Conservation (phyloP, 2,888 invertebrate genomes). For the Bugula neritina region DNA sequence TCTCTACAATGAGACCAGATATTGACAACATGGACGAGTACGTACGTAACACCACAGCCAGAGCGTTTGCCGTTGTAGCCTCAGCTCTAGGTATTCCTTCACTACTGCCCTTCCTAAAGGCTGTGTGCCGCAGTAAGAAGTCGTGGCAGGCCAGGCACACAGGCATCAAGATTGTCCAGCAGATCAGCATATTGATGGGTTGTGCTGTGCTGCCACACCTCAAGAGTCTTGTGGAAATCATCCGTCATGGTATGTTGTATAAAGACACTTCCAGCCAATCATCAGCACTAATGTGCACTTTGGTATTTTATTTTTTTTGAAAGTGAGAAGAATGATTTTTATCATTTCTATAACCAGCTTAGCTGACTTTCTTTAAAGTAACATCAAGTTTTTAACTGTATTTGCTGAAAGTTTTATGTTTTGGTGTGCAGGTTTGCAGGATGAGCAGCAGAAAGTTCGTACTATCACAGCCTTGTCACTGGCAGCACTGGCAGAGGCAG, state of each 20-base stretch:
- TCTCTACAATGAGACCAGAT: slow-evolving; percentile 99
- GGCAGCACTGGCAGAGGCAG: slow-evolving; percentile 96
- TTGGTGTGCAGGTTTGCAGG: slow-evolving; percentile 77
- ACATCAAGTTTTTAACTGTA: too few relatives aligned
- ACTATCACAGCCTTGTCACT: slow-evolving; percentile 97
- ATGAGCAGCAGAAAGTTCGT: slow-evolving; percentile 97
- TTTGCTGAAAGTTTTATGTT: too few relatives aligned
- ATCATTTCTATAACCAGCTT: too few relatives aligned
- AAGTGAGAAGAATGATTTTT: too few relatives aligned
- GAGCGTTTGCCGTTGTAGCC: slow-evolving; percentile 99
- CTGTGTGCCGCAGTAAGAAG: slow-evolving; percentile 97
- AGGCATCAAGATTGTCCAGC: slow-evolving; percentile 99
- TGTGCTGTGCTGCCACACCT: slow-evolving; percentile 98
- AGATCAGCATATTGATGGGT: slow-evolving; percentile 99
- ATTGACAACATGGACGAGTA: slow-evolving; percentile 99
- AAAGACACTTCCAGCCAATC: too few relatives aligned
- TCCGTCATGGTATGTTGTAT: slow-evolving; percentile 83
- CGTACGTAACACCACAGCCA: slow-evolving; percentile 96
- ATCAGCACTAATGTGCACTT: too few relatives aligned
- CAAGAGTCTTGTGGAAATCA: slow-evolving; percentile 95
- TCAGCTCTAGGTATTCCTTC: slow-evolving; percentile 97
- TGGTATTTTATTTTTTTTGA: too few relatives aligned
- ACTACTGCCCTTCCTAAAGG: slow-evolving; percentile 91
- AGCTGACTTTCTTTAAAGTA: too few relatives aligned
- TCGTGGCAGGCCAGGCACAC: slow-evolving; percentile 98